Evolutionary conservation across 2,113 vertebrate species (phyloP).

Genomic region (Antennarius striatus): DNA sequence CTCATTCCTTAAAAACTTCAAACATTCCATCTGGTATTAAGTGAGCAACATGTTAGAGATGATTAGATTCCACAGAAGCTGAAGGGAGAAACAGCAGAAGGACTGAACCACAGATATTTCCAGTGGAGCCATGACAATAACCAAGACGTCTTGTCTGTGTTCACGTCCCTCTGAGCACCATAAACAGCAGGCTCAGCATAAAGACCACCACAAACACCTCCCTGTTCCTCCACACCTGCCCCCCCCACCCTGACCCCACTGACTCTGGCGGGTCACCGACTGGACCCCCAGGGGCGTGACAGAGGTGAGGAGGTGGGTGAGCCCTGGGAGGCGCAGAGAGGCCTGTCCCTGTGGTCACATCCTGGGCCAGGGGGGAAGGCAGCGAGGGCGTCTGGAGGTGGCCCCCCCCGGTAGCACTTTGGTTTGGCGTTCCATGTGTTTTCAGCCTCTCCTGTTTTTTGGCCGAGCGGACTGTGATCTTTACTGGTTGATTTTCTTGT

Average conservation of each 20-base stretch:
- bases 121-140: constrained; percentile 60
- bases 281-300: constrained; percentile 27
- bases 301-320: constrained; percentile 51
- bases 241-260: constrained; percentile 31
- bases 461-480: constrained; percentile 84
- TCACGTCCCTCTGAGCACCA: constrained; percentile 41
- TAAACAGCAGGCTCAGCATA: constrained; percentile 18
- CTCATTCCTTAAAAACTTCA: constrained; percentile 65
- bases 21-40: constrained; percentile 71
- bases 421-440: constrained; percentile 80
- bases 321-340: constrained; percentile 59
- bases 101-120: constrained; percentile 43
- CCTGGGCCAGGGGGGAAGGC: constrained; percentile 42
- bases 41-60: constrained; percentile 33
- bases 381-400: constrained; percentile 47
- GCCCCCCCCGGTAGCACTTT: constrained; percentile 69
- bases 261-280: constrained; percentile 22
- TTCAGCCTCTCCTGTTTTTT: constrained; percentile 84
- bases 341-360: constrained; percentile 35
- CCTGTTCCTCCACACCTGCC: constrained; percentile 42
- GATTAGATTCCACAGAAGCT: constrained; percentile 32
- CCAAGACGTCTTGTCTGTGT: constrained; percentile 49
- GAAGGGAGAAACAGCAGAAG: constrained; percentile 24
- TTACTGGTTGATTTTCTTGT: constrained; percentile 77
- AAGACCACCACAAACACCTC: constrained; percentile 25